Evolutionary conservation across 2,797 vertebrate species (phyloP).

Genomic region (Chiloscyllium punctatum): DNA sequence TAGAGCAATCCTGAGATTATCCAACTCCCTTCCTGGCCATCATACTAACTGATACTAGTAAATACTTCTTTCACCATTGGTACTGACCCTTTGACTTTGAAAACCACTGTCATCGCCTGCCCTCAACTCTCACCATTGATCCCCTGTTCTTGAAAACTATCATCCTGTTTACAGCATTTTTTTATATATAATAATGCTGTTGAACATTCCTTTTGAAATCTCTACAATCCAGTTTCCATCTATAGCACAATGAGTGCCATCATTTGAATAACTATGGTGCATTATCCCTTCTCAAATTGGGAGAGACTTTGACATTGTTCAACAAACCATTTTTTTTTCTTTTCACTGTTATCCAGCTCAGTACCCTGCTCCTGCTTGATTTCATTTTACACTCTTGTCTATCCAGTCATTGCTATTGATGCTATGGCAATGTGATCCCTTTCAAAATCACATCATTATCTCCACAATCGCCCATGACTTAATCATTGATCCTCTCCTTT

Average conservation of each 20-base stretch:
- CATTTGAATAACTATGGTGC: neutral
- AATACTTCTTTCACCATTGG: neutral
- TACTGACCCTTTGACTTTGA: neutral
- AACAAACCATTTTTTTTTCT: neutral
- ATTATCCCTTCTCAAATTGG: no score
- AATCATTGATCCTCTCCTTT: neutral
- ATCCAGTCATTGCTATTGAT: neutral
- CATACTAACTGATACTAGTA: neutral
- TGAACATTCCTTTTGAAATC: no score
- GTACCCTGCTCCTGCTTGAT: neutral
- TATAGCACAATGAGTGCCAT: neutral
- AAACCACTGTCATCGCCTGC: neutral
- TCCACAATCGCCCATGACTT: neutral
- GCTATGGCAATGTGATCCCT: neutral
- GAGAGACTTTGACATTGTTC: neutral
- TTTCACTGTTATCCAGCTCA: neutral
- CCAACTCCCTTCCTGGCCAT: neutral
- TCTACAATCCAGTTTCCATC: neutral
- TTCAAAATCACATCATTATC: neutral
- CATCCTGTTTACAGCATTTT: neutral
- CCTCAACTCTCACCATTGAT: neutral
- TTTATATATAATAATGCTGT: no score
- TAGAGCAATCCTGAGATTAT: no score
- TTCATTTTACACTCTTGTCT: neutral
- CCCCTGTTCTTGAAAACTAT: neutral